phyloP scores from a whole-genome alignment of 2,797 vertebrate species.

The Urocyon cinereoargenteus region DNA sequence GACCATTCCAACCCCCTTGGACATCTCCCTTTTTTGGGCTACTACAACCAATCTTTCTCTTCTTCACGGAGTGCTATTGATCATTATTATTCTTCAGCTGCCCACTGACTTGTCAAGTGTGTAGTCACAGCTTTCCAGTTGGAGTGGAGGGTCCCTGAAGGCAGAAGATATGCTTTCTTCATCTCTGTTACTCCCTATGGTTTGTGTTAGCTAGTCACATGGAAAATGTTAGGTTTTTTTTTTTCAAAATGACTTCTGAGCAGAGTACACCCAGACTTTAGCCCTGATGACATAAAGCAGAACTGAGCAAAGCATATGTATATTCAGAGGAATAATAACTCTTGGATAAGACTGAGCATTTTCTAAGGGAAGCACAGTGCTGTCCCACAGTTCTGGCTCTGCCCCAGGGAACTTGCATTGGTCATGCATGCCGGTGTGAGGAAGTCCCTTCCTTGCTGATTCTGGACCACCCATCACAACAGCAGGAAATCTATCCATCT shows the following conservation, averaged over 20 bases:
- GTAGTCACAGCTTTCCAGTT: neutral
- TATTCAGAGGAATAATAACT: neutral
- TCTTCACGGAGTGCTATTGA: neutral
- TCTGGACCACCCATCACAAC: slow-evolving; percentile 73
- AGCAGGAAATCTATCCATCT: slow-evolving; percentile 69
- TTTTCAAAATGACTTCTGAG: slow-evolving; percentile 44
- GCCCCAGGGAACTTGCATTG: neutral
- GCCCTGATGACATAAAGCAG: neutral
- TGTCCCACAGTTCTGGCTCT: neutral
- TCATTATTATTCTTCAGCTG: neutral
- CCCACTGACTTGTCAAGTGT: neutral
- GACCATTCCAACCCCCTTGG: too few relatives aligned
- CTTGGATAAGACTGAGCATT: neutral
- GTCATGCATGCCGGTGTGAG: slow-evolving; percentile 16
- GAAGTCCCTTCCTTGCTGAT: slow-evolving; percentile 51
- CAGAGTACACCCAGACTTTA: neutral
- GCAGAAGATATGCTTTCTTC: neutral
- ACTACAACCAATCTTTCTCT: neutral
- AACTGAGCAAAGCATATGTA: neutral
- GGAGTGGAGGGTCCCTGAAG: neutral
- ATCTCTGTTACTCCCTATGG: neutral
- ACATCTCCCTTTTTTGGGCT: neutral
- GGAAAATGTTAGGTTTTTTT: neutral
- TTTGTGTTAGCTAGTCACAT: neutral
- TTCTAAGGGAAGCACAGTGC: slow-evolving; percentile 35